These are phyloP conservation scores for Apodemus sylvaticus DNA, from an alignment of 2,113 vertebrate species.

Conservation along the genomic window DNA sequence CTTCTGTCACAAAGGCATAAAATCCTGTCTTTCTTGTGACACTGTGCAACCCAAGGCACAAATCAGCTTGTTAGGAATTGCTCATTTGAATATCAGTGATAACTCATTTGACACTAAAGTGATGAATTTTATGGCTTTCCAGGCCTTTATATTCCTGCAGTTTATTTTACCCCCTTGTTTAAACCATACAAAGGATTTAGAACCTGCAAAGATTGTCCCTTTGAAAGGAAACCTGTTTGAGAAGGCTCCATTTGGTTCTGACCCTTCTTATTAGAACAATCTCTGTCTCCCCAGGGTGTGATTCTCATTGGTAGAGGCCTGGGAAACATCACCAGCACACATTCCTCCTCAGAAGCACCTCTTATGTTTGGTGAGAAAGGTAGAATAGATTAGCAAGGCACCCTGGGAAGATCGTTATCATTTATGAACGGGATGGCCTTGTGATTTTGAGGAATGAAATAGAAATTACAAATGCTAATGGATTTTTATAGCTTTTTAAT, in stretches of 20 bases:
- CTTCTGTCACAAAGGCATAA: conserved; percentile 11
- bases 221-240: conserved; percentile 51
- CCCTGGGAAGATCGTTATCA: not conserved
- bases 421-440: conserved; percentile 21
- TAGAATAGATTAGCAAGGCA: not conserved
- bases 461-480: not conserved
- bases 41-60: conserved; percentile 45
- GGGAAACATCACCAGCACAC: not conserved
- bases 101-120: conserved; percentile 44
- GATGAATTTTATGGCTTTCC: conserved; percentile 25
- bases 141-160: conserved; percentile 19
- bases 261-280: not conserved
- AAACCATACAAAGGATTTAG: conserved; percentile 22
- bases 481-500: conserved; percentile 19
- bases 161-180: conserved; percentile 13
- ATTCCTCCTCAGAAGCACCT: not conserved
- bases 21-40: conserved; percentile 38
- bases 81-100: conserved; percentile 72
- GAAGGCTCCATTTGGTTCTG: not conserved
- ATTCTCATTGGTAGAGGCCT: not conserved
- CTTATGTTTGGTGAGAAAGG: not conserved
- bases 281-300: not conserved
- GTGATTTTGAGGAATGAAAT: conserved; percentile 49
- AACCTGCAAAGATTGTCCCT: not conserved
- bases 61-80: conserved; percentile 52